Evolutionary conservation across 1,140 invertebrate genomes (phyloP).

Genomic region (Ips typographus): DNA sequence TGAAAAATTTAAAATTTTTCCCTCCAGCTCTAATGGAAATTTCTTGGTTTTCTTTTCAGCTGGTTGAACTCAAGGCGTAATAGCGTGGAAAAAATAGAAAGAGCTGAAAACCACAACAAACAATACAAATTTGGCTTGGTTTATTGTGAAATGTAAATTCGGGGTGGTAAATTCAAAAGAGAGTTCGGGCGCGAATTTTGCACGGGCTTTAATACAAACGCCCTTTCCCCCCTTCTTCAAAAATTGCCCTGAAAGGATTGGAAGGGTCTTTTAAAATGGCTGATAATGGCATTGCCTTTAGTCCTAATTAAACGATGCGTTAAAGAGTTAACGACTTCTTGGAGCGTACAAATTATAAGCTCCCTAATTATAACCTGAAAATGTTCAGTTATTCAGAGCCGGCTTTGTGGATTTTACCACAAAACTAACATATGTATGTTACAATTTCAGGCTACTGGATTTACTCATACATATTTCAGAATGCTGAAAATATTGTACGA

Average conservation of each 20-base stretch:
- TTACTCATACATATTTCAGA: too few relatives aligned
- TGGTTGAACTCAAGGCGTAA: too few relatives aligned
- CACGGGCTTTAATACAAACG: slow-evolving; percentile 15
- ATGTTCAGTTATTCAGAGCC: not conserved
- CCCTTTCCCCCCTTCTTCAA: slow-evolving; percentile 1
- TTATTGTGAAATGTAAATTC: slow-evolving; percentile 1
- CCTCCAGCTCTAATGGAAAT: too few relatives aligned
- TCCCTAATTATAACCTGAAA: slow-evolving; percentile 15
- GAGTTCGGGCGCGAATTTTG: slow-evolving; percentile 1
- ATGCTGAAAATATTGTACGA: too few relatives aligned
- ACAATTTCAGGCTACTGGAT: too few relatives aligned
- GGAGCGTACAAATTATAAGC: slow-evolving; percentile 27
- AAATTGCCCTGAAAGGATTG: slow-evolving; percentile 19
- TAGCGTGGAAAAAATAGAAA: too few relatives aligned
- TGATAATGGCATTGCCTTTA: slow-evolving; percentile 35
- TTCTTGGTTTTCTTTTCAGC: too few relatives aligned
- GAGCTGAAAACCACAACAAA: not conserved
- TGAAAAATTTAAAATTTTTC: not conserved
- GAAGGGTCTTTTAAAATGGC: slow-evolving; percentile 32
- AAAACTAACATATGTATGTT: too few relatives aligned
- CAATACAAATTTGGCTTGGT: not conserved
- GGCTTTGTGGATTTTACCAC: too few relatives aligned
- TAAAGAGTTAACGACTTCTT: slow-evolving; percentile 37
- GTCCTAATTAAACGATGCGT: slow-evolving; percentile 36
- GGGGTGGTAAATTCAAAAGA: slow-evolving; percentile 14